Evolutionary conservation across 2,797 vertebrate genomes (phyloP).

Genomic region (Gastrophryne carolinensis): DNA sequence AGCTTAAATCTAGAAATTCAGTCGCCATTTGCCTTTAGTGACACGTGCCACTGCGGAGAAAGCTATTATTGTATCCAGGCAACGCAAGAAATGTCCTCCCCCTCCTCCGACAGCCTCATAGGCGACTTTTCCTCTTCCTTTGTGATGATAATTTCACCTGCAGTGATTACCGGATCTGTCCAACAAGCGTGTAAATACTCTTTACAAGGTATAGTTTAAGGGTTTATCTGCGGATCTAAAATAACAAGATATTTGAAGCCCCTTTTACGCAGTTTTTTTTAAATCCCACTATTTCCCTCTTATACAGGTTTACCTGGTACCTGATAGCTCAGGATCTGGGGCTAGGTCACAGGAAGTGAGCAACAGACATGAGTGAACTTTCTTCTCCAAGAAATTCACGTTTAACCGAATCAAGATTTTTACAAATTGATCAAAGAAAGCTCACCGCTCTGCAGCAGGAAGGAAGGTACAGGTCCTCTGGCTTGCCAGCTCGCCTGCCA

Average conservation of each 20-base stretch:
- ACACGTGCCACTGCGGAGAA: constrained; percentile 53
- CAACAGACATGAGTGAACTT: no score
- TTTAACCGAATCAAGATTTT: no score
- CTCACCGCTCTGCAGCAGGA: no score
- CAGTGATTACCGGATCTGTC: constrained; percentile 35
- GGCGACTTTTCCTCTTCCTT: constrained; percentile 31
- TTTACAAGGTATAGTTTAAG: constrained; percentile 8
- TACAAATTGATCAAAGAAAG: no score
- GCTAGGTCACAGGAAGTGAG: no score
- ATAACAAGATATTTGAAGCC: constrained; percentile 13
- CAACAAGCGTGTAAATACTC: neutral
- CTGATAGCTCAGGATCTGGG: no score
- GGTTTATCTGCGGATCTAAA: constrained; percentile 1
- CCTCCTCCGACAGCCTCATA: constrained; percentile 27
- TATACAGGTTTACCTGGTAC: no score
- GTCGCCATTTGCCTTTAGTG: constrained; percentile 24
- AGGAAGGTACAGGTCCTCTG: no score
- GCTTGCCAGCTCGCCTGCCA: no score
- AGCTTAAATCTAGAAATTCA: constrained; percentile 28
- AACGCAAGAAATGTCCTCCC: constrained; percentile 43
- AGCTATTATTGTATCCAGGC: constrained; percentile 47
- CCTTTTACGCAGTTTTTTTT: no score
- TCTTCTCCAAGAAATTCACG: no score
- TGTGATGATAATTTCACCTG: constrained; percentile 38
- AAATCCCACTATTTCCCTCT: no score